phyloP scores from a whole-genome alignment of 2,113 vertebrate species.

The Peromyscus polionotus region DNA sequence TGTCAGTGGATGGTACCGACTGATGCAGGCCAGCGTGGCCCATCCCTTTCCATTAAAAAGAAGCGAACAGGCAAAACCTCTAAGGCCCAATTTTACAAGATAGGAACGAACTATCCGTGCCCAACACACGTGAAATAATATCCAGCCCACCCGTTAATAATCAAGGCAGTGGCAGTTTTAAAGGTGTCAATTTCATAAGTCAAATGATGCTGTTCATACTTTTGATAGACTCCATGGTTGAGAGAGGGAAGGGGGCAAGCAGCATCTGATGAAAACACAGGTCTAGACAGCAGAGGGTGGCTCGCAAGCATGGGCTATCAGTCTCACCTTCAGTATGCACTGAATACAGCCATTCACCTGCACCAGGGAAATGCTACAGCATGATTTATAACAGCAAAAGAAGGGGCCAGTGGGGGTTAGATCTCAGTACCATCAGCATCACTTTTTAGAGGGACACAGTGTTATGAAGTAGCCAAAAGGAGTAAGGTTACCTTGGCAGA shows the following conservation, averaged over 20 bases:
- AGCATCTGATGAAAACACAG: neutral
- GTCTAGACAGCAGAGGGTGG: neutral
- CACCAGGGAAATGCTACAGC: neutral
- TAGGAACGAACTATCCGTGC: slow-evolving; percentile 22
- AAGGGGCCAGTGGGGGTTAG: rapidly evolving
- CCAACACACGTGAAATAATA: neutral
- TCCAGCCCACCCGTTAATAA: neutral
- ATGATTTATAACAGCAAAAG: neutral
- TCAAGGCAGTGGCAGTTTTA: neutral
- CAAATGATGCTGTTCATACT: neutral
- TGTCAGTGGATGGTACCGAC: slow-evolving; percentile 67
- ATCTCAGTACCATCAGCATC: neutral
- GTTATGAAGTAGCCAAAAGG: neutral
- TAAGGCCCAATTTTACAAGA: neutral
- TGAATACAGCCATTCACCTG: neutral
- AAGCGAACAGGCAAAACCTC: neutral
- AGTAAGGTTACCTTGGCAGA: too few relatives aligned
- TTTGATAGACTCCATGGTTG: neutral
- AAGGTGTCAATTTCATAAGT: neutral
- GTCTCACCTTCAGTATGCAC: neutral
- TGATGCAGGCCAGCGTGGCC: slow-evolving; percentile 57
- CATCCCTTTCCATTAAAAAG: slow-evolving; percentile 61
- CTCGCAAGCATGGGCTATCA: neutral
- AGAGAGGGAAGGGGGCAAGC: neutral
- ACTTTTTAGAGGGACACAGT: neutral